phyloP scores from a whole-genome alignment of 2,113 vertebrate genomes.

The Tragulus kanchil region DNA sequence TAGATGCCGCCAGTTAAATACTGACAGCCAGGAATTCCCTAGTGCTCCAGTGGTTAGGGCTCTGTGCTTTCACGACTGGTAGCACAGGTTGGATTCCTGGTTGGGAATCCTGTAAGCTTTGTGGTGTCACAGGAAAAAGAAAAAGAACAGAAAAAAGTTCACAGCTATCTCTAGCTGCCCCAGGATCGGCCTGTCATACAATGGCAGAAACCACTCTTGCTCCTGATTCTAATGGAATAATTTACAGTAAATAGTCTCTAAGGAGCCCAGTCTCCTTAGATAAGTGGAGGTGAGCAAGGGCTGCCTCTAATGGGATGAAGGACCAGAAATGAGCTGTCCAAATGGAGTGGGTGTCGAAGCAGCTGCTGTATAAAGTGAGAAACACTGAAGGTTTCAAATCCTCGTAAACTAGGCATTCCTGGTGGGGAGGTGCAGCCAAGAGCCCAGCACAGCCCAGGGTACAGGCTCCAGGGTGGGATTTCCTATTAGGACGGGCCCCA shows the following conservation, averaged over 20 bases:
- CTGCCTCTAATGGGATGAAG: slow-evolving; percentile 85
- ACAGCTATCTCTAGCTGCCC: not conserved
- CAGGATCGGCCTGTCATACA: not conserved
- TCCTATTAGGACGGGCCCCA: slow-evolving; percentile 70
- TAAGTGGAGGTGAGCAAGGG: slow-evolving; percentile 92
- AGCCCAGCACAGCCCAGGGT: slow-evolving; percentile 84
- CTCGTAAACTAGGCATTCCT: slow-evolving; percentile 87
- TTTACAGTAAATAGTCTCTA: slow-evolving; percentile 90
- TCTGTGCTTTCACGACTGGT: not conserved
- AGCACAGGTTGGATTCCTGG: not conserved
- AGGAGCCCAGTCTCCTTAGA: slow-evolving; percentile 90
- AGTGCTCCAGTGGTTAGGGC: not conserved
- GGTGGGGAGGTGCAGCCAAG: slow-evolving; percentile 80
- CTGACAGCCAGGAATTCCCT: not conserved
- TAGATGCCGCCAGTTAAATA: slow-evolving; percentile 28
- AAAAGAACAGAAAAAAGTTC: not conserved
- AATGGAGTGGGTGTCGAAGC: slow-evolving; percentile 90
- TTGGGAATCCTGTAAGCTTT: not conserved
- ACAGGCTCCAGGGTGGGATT: slow-evolving; percentile 72
- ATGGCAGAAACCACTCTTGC: slow-evolving; percentile 82
- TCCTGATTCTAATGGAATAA: slow-evolving; percentile 87
- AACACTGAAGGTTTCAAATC: slow-evolving; percentile 89
- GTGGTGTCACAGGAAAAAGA: accelerated
- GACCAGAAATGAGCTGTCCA: slow-evolving; percentile 91
- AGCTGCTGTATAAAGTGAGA: slow-evolving; percentile 90